Evolutionary conservation across 2,888 invertebrate species (phyloP).

Genomic region (Epinotia ramella): DNA sequence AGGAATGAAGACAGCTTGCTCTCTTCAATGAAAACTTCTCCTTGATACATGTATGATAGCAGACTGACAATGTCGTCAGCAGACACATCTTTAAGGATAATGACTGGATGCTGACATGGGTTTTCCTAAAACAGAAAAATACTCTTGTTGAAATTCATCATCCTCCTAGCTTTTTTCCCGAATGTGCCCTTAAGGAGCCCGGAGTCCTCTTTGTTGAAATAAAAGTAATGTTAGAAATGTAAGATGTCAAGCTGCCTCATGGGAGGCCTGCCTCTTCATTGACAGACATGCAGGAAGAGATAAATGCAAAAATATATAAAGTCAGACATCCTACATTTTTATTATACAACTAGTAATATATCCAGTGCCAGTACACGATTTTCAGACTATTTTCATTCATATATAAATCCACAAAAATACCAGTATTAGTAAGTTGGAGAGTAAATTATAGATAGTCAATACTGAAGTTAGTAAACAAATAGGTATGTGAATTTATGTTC

Average conservation of each 20-base stretch:
- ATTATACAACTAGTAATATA: too few relatives aligned
- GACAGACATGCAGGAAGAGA: neutral
- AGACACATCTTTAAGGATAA: constrained; percentile 89
- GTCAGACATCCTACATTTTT: too few relatives aligned
- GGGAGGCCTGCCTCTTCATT: neutral
- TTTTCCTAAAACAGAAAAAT: constrained; percentile 83
- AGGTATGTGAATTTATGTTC: constrained; percentile 35
- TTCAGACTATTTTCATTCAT: neutral
- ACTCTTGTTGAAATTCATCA: neutral
- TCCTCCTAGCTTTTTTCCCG: too few relatives aligned
- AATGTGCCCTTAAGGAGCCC: too few relatives aligned
- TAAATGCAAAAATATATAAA: neutral
- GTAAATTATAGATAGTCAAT: neutral
- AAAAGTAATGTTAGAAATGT: too few relatives aligned
- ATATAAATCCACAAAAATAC: too few relatives aligned
- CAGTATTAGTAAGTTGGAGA: too few relatives aligned
- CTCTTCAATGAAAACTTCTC: constrained; percentile 89
- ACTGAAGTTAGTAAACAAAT: constrained; percentile 27
- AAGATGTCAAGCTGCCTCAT: neutral
- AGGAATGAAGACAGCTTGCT: constrained; percentile 87
- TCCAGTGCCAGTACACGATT: neutral
- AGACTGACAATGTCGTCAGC: constrained; percentile 88
- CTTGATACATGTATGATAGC: constrained; percentile 90
- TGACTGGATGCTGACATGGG: constrained; percentile 90
- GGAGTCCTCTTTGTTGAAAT: too few relatives aligned